A percentile compares a stretch with the other conserved stretches of the same genome.
These are phyloP conservation scores for Thaumatotibia leucotreta DNA, from an alignment of 1,140 invertebrate species.

Conservation along the genomic window DNA sequence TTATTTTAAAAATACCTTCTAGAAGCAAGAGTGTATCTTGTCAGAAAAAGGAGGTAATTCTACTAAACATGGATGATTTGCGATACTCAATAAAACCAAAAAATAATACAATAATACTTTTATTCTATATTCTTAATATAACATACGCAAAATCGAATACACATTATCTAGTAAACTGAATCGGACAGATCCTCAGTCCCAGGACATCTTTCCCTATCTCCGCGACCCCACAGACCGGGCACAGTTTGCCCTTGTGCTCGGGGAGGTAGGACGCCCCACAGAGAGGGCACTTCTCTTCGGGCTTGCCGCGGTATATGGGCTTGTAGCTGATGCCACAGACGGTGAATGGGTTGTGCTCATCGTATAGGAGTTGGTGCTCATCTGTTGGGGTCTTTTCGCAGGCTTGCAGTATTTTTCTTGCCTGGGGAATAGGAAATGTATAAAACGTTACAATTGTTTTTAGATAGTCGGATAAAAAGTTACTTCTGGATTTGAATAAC, in stretches of 20 bases:
- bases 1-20: too few relatives aligned
- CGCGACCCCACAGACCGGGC: conserved; percentile 91
- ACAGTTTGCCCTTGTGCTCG: conserved; percentile 91
- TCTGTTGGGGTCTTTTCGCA: conserved; percentile 95
- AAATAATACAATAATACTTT: conserved; percentile 31
- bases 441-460: background rate
- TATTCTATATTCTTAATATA: conserved; percentile 29
- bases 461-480: too few relatives aligned
- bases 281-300: conserved; percentile 95
- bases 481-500: too few relatives aligned
- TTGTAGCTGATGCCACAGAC: conserved; percentile 94
- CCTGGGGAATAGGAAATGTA: conserved; percentile 45
- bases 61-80: too few relatives aligned
- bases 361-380: conserved; percentile 93
- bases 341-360: conserved; percentile 98
- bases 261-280: conserved; percentile 94
- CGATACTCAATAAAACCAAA: conserved; percentile 17
- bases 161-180: conserved; percentile 79
- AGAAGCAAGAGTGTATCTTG: too few relatives aligned
- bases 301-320: conserved; percentile 97
- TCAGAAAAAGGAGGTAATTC: too few relatives aligned
- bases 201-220: conserved; percentile 94
- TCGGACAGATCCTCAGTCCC: conserved; percentile 89
- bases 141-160: conserved; percentile 17
- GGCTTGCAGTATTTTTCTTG: conserved; percentile 95